Evolutionary conservation across 2,888 invertebrate genomes (phyloP).

Genomic region (Aporophyla nigra): DNA sequence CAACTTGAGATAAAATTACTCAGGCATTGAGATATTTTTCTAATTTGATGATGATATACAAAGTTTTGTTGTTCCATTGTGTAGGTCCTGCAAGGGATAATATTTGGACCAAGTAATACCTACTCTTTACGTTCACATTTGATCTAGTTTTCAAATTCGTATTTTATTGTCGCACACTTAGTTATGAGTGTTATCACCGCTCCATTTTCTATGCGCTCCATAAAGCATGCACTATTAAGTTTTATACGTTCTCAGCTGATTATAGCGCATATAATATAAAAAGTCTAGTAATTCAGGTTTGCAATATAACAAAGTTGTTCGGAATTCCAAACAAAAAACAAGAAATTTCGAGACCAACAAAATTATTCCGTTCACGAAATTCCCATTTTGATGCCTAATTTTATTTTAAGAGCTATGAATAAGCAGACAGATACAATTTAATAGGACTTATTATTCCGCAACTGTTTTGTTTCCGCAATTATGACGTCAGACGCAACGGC

Average conservation of each 20-base stretch:
- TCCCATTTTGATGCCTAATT: slow-evolving; percentile 11
- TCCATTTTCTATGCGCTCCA: not conserved
- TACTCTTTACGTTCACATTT: not conserved
- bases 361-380: slow-evolving; percentile 29
- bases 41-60: not conserved
- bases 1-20: slow-evolving; percentile 20
- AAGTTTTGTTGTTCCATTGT: not conserved
- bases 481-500: slow-evolving; percentile 65
- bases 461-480: slow-evolving; percentile 60
- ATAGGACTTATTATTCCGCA: slow-evolving; percentile 33
- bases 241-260: not conserved
- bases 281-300: slow-evolving; percentile 8
- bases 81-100: not conserved
- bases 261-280: not conserved
- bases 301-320: slow-evolving; percentile 9
- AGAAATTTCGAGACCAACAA: slow-evolving; percentile 18
- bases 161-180: not conserved
- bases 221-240: slow-evolving; percentile 21
- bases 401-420: slow-evolving; percentile 41
- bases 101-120: not conserved
- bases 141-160: slow-evolving; percentile 9
- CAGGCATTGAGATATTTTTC: slow-evolving; percentile 9
- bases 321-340: not conserved
- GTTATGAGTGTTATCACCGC: slow-evolving; percentile 17
- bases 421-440: slow-evolving; percentile 35